Percentiles rank a stretch among this genome's conserved stretches.
Conservation (phyloP, 2,888 invertebrate genomes). For the Clitarchus hookeri region DNA sequence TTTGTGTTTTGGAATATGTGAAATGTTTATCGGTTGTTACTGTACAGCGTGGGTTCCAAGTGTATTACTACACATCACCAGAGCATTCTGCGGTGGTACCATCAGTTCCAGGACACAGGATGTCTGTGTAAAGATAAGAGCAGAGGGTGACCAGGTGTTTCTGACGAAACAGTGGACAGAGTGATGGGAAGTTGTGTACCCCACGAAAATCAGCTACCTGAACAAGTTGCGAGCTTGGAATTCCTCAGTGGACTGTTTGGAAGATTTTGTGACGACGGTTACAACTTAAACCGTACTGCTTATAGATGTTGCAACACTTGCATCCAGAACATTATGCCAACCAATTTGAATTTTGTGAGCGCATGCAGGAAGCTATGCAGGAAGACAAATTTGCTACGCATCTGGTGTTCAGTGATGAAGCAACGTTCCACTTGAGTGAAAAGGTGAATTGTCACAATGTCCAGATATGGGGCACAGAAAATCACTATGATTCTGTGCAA, state of each 20-base stretch:
- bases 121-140: background rate
- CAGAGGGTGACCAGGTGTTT: background rate
- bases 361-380: background rate
- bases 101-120: background rate
- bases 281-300: background rate
- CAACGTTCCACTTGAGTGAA: background rate
- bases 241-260: background rate
- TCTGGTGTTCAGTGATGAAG: constrained; percentile 18
- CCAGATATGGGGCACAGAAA: background rate
- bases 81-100: constrained; percentile 4
- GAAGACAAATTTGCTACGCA: background rate
- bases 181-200: background rate
- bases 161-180: background rate
- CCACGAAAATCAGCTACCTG: background rate
- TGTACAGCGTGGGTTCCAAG: background rate
- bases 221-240: background rate
- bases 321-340: background rate
- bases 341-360: background rate
- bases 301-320: background rate
- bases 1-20: constrained; percentile 19
- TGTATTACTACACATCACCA: background rate
- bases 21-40: constrained; percentile 20
- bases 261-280: background rate
- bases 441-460: background rate
- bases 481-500: background rate